Conservation (phyloP, 2,888 invertebrate genomes). For the Eustalomyia histrio region DNA sequence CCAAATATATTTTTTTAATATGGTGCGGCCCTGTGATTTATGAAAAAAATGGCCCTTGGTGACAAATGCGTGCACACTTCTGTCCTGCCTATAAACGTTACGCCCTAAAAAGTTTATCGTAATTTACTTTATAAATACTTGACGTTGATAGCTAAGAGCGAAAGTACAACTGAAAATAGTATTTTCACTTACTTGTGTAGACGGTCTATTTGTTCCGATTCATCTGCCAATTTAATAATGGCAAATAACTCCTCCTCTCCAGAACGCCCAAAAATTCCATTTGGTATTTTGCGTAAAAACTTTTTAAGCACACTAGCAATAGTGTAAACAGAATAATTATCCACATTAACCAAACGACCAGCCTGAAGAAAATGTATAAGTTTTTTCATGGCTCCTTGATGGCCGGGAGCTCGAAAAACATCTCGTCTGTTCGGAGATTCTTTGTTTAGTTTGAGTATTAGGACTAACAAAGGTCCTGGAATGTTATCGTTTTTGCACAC, state of each 20-base stretch:
- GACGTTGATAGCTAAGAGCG: no score
- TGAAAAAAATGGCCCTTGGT: no score
- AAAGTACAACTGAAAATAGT: no score
- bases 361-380: conserved; percentile 94
- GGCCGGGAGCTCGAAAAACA: conserved; percentile 96
- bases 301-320: conserved; percentile 99
- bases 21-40: no score
- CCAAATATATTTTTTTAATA: no score
- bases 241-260: conserved; percentile 94
- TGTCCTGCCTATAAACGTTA: no score
- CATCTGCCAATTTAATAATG: conserved; percentile 90
- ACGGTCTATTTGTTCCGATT: conserved; percentile 92
- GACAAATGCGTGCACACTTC: no score
- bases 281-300: conserved; percentile 97
- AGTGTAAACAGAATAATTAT: conserved; percentile 97
- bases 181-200: conserved; percentile 88
- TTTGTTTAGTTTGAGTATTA: conserved; percentile 95
- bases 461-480: conserved; percentile 93
- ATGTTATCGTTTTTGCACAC: conserved; percentile 97
- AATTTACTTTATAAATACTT: no score
- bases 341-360: conserved; percentile 93
- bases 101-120: no score
- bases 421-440: conserved; percentile 96
- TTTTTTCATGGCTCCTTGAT: conserved; percentile 96
- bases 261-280: conserved; percentile 95